Evolutionary conservation across 2,113 vertebrate genomes (phyloP).

Genomic region (Tetrao urogallus): DNA sequence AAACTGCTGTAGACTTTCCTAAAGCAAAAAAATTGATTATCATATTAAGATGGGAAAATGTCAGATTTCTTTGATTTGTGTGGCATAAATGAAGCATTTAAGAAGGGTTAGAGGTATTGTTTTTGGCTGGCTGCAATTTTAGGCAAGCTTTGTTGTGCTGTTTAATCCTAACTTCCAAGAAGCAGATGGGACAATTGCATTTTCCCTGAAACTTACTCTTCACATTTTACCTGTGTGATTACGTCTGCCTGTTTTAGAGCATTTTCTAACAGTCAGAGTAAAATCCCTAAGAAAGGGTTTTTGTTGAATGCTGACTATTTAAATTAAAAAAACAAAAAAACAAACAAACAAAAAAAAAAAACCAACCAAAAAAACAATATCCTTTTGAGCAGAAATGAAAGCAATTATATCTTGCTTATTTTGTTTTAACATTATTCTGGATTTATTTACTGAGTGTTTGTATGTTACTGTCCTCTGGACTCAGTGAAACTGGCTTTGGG

Average conservation of each 20-base stretch:
- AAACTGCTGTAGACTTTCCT: not conserved
- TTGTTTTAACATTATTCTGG: not conserved
- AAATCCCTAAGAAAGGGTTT: not conserved
- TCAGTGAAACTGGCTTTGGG: not conserved
- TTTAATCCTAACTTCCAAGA: not conserved
- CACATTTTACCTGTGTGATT: not conserved
- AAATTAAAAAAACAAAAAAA: not conserved
- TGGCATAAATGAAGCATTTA: not conserved
- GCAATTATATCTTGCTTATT: not conserved
- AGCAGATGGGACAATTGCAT: not conserved
- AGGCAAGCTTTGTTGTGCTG: not conserved
- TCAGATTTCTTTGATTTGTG: not conserved
- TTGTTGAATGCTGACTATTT: not conserved
- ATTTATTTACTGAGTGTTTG: not conserved
- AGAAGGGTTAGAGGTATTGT: not conserved
- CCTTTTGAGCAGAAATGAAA: not conserved
- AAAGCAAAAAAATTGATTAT: not conserved
- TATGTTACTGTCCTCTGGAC: not conserved
- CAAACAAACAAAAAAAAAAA: not conserved
- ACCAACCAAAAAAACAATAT: not conserved
- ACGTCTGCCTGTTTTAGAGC: not conserved
- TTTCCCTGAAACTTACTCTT: not conserved
- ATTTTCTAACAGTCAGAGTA: not conserved
- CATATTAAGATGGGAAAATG: not conserved
- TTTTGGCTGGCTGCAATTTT: not conserved